Evolutionary conservation across 2,113 vertebrate species (phyloP).

Genomic region (Noturus placidus): DNA sequence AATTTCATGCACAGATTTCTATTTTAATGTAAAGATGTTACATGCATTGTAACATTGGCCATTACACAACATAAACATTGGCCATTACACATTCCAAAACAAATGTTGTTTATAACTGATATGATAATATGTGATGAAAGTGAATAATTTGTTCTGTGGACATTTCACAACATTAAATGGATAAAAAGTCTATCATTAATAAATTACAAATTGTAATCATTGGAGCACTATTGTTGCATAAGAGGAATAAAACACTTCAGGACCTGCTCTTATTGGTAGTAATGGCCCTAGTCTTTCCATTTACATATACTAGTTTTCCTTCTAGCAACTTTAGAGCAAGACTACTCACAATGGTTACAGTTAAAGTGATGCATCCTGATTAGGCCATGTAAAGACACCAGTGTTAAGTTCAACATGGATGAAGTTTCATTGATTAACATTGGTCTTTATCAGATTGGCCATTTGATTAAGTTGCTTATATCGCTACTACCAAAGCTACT

Average conservation of each 20-base stretch:
- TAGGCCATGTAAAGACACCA: background rate
- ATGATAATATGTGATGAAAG: background rate
- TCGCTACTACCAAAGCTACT: background rate
- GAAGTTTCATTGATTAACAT: background rate
- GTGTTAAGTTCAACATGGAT: background rate
- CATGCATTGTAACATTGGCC: too few relatives aligned
- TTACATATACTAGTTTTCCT: background rate
- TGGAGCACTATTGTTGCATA: background rate
- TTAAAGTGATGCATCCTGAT: background rate
- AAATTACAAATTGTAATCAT: background rate
- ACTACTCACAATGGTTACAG: background rate
- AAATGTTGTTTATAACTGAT: background rate
- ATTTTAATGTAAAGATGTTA: background rate
- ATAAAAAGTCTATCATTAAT: background rate
- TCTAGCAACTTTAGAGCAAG: background rate
- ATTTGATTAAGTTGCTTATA: background rate
- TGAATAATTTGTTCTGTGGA: background rate
- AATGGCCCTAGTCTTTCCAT: background rate
- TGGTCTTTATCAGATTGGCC: background rate
- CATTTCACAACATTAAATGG: background rate
- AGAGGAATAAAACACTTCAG: background rate
- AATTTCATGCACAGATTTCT: background rate
- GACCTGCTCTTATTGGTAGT: background rate
- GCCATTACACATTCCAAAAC: background rate
- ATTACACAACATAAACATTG: background rate